Evolutionary conservation across 2,113 vertebrate genomes (phyloP).

Genomic region (Ailuropoda melanoleuca): DNA sequence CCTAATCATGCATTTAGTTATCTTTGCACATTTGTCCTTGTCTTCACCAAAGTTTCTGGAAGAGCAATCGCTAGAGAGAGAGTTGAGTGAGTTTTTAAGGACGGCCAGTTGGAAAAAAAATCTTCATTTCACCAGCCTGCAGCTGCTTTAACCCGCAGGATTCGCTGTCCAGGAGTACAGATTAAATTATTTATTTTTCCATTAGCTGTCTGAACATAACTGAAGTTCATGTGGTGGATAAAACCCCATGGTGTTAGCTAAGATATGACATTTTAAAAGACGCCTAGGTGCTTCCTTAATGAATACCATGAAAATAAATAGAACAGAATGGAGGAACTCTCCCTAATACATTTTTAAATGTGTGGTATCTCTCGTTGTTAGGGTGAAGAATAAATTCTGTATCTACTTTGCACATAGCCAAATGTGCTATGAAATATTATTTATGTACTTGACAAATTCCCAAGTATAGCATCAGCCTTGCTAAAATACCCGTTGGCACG

Average conservation of each 20-base stretch:
- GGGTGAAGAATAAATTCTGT: conserved; percentile 55
- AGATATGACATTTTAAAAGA: background rate
- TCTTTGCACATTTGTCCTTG: background rate
- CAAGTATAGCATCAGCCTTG: conserved; percentile 73
- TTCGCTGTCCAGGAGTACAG: background rate
- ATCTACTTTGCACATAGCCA: conserved; percentile 69
- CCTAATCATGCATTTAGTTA: background rate
- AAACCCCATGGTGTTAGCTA: background rate
- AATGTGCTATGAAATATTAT: conserved; percentile 74
- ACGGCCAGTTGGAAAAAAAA: background rate
- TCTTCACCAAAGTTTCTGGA: background rate
- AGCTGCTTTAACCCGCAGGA: background rate
- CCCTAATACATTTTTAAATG: conserved; percentile 61
- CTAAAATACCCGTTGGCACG: conserved; percentile 63
- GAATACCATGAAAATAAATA: conserved; percentile 23
- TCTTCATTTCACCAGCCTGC: background rate
- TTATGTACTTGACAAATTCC: conserved; percentile 73
- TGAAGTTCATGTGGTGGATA: background rate
- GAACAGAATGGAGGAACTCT: conserved; percentile 31
- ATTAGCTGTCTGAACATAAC: background rate
- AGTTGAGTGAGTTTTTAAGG: background rate
- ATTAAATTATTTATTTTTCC: conserved; percentile 17
- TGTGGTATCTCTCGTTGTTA: conserved; percentile 53
- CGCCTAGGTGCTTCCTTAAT: background rate
- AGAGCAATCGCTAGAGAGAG: background rate